Conservation (phyloP, 1,140 invertebrate genomes). For the Vanessa atalanta region DNA sequence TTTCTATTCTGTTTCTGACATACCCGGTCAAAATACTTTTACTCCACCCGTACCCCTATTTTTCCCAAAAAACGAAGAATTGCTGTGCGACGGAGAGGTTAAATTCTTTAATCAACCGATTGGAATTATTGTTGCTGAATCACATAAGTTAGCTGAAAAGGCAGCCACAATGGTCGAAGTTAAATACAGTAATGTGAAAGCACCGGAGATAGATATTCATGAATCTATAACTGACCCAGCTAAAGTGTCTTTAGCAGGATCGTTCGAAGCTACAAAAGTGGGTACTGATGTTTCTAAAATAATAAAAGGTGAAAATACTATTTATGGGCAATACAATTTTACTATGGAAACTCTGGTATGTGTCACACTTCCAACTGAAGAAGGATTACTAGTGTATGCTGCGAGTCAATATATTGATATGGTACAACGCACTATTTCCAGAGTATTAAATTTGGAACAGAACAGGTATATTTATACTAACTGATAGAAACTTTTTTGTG, state of each 20-base stretch:
- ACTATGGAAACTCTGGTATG: conserved; percentile 82
- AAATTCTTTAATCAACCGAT: conserved; percentile 86
- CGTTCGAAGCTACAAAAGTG: conserved; percentile 50
- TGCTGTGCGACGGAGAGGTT: conserved; percentile 78
- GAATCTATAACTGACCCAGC: conserved; percentile 49
- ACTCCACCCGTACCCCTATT: conserved; percentile 57
- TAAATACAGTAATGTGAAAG: conserved; percentile 77
- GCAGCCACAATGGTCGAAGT: conserved; percentile 85
- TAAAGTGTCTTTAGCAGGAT: conserved; percentile 58
- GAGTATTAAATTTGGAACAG: conserved; percentile 75
- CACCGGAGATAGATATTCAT: conserved; percentile 54
- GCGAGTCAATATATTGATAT: conserved; percentile 84
- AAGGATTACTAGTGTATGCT: conserved; percentile 80
- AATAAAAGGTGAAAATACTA: conserved; percentile 54
- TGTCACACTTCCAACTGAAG: conserved; percentile 83
- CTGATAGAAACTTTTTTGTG: background rate
- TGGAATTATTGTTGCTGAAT: conserved; percentile 86
- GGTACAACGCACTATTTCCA: conserved; percentile 80
- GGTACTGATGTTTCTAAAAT: conserved; percentile 59
- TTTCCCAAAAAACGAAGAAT: conserved; percentile 68
- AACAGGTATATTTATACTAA: conserved; percentile 56
- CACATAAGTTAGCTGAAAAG: conserved; percentile 82
- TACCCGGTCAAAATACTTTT: conserved; percentile 79
- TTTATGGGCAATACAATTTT: conserved; percentile 64
- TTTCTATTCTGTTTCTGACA: conserved; percentile 82